Evolutionary conservation across 2,797 vertebrate species (phyloP), one percentile per base, ranked within the genome.

Genomic region (Cygnus olor): DNA sequence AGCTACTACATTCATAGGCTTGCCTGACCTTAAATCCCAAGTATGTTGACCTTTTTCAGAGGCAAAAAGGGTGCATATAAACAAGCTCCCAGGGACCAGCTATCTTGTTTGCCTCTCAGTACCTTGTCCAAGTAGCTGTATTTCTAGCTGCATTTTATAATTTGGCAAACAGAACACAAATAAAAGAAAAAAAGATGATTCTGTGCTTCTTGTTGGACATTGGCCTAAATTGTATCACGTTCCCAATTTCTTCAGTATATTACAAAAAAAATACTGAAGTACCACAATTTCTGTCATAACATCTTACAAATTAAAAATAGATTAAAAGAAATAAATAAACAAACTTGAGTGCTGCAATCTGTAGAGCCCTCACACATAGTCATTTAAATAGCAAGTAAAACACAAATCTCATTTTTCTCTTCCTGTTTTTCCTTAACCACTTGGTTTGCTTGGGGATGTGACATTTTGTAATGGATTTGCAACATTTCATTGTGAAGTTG

Each of bases 261-360:
- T 88, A 86, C 70, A 71, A 93, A 51, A 85, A 86, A 91, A 56
- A 25, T 60, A 72, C 56, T 95, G 77, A 93, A 96, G 57, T 85
- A 85, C 44, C 56, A 71, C 47, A 95, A 94, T 94, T 95, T 94
- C 78, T 95, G 56, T 60, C 24, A 19, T 76, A 95, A 71, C 71
- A 93, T 95, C 93, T 95, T 94, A 96, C 73, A 88, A 77, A 92
- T 60, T 82, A 73, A 88, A 90, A 91, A 81, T 44, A 86, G 88
- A 61, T 81, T 89, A 56, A 94, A 94, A 95, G 84, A 64, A 88
- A 91, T 12, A 49, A 49, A 49, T 12, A 49, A 49, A 24, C 7
- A 86, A 53, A 88, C 86, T 73, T 60, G 56, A 95, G 87, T 89
- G 80, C 63, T 86, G 83, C 92, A 95, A 80, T 90, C 78, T 95